Evolutionary conservation across 2,888 invertebrate species (phyloP).

Genomic region (Apotomis betuletana): DNA sequence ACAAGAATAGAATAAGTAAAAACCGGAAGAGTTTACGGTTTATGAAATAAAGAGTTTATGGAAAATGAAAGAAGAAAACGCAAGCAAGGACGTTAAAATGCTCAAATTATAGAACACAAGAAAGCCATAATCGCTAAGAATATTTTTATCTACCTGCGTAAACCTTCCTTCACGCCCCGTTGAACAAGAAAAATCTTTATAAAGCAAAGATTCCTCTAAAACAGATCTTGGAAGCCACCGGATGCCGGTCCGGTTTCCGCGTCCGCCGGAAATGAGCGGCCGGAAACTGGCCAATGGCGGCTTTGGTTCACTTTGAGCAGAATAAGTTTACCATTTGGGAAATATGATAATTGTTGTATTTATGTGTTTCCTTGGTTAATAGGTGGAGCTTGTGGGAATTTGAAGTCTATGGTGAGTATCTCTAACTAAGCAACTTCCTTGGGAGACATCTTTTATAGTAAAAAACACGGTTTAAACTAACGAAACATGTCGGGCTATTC

Average conservation of each 20-base stretch:
- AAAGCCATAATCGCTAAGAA: not conserved
- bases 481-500: no score
- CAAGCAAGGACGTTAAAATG: no score
- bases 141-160: not conserved
- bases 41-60: no score
- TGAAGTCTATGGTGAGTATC: no score
- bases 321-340: constrained; percentile 10
- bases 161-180: constrained; percentile 1
- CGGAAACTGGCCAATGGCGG: constrained; percentile 34
- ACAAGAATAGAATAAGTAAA: no score
- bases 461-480: no score
- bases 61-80: no score
- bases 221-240: constrained; percentile 35
- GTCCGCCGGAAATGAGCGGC: constrained; percentile 36
- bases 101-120: no score
- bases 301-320: constrained; percentile 5
- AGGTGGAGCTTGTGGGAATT: no score
- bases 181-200: constrained; percentile 20
- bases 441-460: no score
- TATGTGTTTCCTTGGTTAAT: not conserved
- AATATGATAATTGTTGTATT: constrained; percentile 24
- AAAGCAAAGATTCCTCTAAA: constrained; percentile 33
- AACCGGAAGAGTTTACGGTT: no score
- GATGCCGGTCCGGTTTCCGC: constrained; percentile 27
- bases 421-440: no score